Evolutionary conservation across 2,888 invertebrate genomes (phyloP).

Genomic region (Steinernema scapterisci): DNA sequence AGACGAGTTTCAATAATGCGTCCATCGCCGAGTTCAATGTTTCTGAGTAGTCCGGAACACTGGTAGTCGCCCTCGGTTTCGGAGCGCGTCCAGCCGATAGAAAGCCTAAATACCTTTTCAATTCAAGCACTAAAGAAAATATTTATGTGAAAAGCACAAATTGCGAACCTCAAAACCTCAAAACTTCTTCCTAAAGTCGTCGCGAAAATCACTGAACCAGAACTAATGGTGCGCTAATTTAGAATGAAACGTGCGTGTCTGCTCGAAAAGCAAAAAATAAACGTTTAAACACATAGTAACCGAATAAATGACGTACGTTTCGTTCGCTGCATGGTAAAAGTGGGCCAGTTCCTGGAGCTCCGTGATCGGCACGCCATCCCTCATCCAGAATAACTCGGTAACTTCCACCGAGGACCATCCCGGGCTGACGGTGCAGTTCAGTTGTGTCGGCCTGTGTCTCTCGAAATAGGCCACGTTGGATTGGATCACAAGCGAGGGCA

Average conservation of each 20-base stretch:
- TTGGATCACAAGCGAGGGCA: constrained; percentile 49
- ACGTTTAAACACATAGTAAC: background rate
- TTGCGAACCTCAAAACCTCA: too few relatives aligned
- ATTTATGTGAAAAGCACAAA: too few relatives aligned
- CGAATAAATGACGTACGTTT: background rate
- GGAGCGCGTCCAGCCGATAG: constrained; percentile 38
- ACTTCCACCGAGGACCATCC: constrained; percentile 43
- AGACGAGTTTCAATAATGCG: constrained; percentile 50
- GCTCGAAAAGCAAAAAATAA: constrained; percentile 17
- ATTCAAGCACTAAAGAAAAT: too few relatives aligned
- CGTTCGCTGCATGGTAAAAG: background rate
- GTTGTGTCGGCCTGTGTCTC: constrained; percentile 39
- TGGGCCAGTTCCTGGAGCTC: constrained; percentile 41
- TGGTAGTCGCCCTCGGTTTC: constrained; percentile 60
- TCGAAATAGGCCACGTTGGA: constrained; percentile 50
- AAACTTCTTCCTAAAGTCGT: too few relatives aligned
- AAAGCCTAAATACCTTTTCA: background rate
- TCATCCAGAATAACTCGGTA: constrained; percentile 50
- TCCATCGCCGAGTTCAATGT: constrained; percentile 52
- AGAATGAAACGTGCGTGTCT: background rate
- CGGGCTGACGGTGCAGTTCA: constrained; percentile 49
- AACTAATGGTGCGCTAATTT: too few relatives aligned
- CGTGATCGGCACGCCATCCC: constrained; percentile 50
- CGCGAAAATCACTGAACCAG: too few relatives aligned
- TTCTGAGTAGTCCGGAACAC: constrained; percentile 53